phyloP scores from a whole-genome alignment of 2,888 invertebrate species.

The Orthosia incerta region DNA sequence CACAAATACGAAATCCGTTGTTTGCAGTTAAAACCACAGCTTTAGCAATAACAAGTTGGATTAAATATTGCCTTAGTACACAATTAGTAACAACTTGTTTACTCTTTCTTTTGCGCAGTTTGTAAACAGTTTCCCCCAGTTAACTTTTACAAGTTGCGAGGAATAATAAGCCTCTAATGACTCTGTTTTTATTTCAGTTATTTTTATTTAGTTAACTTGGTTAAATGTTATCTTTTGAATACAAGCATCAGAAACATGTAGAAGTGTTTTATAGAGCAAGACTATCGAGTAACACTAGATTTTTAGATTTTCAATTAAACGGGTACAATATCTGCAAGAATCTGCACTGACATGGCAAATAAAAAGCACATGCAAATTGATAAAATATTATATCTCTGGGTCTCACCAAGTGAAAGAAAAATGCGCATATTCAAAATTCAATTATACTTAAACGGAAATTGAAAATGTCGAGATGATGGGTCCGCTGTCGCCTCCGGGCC shows the following conservation, averaged over 20 bases:
- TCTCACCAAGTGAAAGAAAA: conserved; percentile 60
- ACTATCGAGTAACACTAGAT: neutral
- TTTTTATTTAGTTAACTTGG: conserved; percentile 27
- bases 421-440: conserved; percentile 77
- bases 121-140: conserved; percentile 52
- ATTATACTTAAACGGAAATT: conserved; percentile 86
- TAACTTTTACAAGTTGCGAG: conserved; percentile 46
- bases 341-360: conserved; percentile 17
- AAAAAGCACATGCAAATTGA: conserved; percentile 40
- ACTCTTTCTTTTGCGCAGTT: conserved; percentile 58
- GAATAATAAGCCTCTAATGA: conserved; percentile 54
- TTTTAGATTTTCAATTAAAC: neutral
- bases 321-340: neutral
- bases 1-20: conserved; percentile 37
- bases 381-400: conserved; percentile 40
- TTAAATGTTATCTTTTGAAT: conserved; percentile 23
- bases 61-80: conserved; percentile 58
- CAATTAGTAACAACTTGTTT: conserved; percentile 59
- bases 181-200: conserved; percentile 38
- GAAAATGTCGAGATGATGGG: conserved; percentile 80
- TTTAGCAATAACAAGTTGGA: conserved; percentile 56
- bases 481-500: conserved; percentile 66
- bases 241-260: neutral
- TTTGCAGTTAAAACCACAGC: conserved; percentile 39
- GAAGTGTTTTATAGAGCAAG: neutral